Evolutionary conservation across 2,888 invertebrate species (phyloP).

Genomic region (Ophion ellenae): DNA sequence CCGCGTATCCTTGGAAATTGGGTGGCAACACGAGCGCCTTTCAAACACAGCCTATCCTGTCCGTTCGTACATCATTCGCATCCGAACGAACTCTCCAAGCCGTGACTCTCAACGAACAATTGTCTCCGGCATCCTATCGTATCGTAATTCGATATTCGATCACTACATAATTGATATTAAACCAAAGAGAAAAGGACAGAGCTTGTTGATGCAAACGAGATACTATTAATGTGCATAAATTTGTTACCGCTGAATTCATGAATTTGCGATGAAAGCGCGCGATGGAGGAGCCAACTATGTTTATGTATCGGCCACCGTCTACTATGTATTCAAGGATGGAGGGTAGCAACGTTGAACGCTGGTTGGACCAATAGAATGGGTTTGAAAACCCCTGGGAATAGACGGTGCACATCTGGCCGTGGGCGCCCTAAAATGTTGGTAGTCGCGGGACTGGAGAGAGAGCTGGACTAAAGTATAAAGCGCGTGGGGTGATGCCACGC

Average conservation of each 20-base stretch:
- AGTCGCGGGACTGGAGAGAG: slow-evolving; percentile 66
- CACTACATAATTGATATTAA: slow-evolving; percentile 57
- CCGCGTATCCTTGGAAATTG: not conserved
- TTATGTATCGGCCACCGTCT: slow-evolving; percentile 25
- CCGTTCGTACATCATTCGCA: slow-evolving; percentile 36
- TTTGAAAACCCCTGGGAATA: slow-evolving; percentile 76
- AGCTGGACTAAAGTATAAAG: slow-evolving; percentile 76
- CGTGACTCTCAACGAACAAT: slow-evolving; percentile 23
- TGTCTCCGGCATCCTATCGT: not conserved
- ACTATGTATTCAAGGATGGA: not conserved
- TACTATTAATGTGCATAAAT: slow-evolving; percentile 51
- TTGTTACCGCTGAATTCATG: slow-evolving; percentile 49
- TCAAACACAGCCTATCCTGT: slow-evolving; percentile 16
- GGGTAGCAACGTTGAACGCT: slow-evolving; percentile 21
- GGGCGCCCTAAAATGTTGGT: slow-evolving; percentile 76
- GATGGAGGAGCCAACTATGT: slow-evolving; percentile 25
- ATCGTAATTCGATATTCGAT: slow-evolving; percentile 23
- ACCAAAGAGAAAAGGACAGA: slow-evolving; percentile 4
- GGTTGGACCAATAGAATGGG: slow-evolving; percentile 38
- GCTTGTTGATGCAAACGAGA: slow-evolving; percentile 39
- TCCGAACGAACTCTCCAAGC: slow-evolving; percentile 7
- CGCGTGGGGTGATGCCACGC: slow-evolving; percentile 65
- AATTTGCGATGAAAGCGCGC: slow-evolving; percentile 56
- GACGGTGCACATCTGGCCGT: slow-evolving; percentile 79
- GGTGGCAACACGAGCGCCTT: slow-evolving; percentile 7